These are phyloP conservation scores for Aspidoscelis tigris DNA, from an alignment of 2,113 vertebrate genomes.

Conservation along the genomic window DNA sequence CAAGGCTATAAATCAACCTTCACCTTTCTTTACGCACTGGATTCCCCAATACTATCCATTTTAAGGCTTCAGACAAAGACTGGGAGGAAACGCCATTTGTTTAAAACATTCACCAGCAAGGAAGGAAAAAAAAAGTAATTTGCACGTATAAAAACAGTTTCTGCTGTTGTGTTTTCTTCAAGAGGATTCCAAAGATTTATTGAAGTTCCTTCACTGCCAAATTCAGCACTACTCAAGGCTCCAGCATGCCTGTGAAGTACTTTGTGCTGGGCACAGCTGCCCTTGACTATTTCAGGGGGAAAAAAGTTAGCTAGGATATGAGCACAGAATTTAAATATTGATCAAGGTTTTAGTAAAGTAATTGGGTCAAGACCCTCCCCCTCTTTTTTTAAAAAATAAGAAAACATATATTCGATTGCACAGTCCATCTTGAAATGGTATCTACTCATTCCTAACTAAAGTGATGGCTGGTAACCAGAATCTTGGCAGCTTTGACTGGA, in stretches of 20 bases:
- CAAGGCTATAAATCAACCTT: neutral
- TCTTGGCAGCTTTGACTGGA: too few species aligned
- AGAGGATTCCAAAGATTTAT: slow-evolving; percentile 13
- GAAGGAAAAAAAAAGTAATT: neutral
- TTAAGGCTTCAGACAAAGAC: neutral
- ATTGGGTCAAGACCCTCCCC: neutral
- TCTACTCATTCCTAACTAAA: neutral
- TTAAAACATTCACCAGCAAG: neutral
- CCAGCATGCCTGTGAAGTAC: slow-evolving; percentile 10
- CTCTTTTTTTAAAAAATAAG: neutral
- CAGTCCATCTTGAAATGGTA: neutral
- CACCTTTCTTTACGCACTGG: neutral
- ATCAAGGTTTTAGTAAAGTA: neutral
- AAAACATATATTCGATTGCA: too few species aligned
- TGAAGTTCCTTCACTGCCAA: neutral
- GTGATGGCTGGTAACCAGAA: too few species aligned
- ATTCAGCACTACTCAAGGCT: slow-evolving; percentile 12
- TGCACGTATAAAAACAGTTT: slow-evolving; percentile 6
- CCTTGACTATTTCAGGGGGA: neutral
- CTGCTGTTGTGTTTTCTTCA: neutral
- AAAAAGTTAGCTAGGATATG: neutral
- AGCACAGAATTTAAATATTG: neutral
- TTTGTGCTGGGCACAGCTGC: neutral
- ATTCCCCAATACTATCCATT: neutral
- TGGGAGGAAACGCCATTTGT: neutral